A percentile compares a stretch with the other conserved stretches of the same genome.
These are phyloP conservation scores for Drosophila nasuta DNA, from an alignment of 1,140 invertebrate species.

Conservation along the genomic window DNA sequence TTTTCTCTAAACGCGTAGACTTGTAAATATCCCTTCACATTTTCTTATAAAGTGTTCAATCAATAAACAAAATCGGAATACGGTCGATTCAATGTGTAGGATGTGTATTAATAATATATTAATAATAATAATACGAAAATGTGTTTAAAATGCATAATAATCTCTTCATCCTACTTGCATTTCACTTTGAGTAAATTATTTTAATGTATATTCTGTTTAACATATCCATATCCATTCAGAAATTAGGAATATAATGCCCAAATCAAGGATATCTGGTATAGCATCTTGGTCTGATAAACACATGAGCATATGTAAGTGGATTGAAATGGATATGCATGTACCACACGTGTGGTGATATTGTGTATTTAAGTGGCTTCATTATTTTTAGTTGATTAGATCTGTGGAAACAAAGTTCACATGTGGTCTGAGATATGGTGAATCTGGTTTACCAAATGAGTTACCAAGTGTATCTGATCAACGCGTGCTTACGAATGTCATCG, in stretches of 20 bases:
- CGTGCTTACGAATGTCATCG: slow-evolving; percentile 25
- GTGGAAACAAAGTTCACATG: slow-evolving; percentile 52
- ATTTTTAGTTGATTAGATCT: slow-evolving; percentile 22
- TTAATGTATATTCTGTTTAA: too few species aligned
- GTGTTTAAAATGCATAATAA: too few species aligned
- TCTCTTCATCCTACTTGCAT: too few species aligned
- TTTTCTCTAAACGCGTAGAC: too few species aligned
- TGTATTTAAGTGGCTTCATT: slow-evolving; percentile 1
- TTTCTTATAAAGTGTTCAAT: too few species aligned
- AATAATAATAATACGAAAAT: too few species aligned
- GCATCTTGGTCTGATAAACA: neutral
- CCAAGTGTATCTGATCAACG: slow-evolving; percentile 36
- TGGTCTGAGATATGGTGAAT: slow-evolving; percentile 60
- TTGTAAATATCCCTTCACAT: too few species aligned
- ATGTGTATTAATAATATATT: too few species aligned
- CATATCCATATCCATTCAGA: neutral
- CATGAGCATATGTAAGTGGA: neutral
- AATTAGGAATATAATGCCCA: neutral
- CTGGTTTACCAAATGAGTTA: slow-evolving; percentile 64
- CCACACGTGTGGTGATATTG: neutral
- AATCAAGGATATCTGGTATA: neutral
- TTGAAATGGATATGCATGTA: neutral
- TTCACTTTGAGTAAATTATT: too few species aligned
- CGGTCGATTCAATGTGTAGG: too few species aligned
- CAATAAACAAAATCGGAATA: too few species aligned